Conservation (phyloP, 1,140 invertebrate species). For the Drosophila littoralis region DNA sequence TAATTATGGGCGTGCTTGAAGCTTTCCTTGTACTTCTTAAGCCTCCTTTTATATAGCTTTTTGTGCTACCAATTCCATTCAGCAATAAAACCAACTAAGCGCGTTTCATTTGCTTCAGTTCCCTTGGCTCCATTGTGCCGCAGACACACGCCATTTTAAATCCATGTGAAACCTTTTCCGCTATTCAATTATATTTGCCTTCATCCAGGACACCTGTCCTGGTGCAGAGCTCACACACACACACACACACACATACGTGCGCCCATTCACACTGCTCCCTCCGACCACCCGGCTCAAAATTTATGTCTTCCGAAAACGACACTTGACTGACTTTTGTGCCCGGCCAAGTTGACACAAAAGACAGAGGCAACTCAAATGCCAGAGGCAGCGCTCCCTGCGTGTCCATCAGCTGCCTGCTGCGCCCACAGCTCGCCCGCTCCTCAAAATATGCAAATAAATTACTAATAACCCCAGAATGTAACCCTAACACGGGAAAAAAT, state of each 20-base stretch:
- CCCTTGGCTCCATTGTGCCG: conserved; percentile 15
- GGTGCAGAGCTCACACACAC: neutral
- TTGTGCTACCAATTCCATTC: conserved; percentile 26
- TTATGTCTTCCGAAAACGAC: conserved; percentile 75
- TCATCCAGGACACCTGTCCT: conserved; percentile 45
- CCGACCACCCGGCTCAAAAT: conserved; percentile 64
- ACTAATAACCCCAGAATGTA: conserved; percentile 80
- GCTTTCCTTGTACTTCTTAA: conserved; percentile 5
- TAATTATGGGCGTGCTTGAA: conserved; percentile 3
- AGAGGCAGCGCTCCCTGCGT: conserved; percentile 39
- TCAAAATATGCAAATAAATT: conserved; percentile 81
- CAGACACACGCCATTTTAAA: conserved; percentile 31
- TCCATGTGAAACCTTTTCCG: conserved; percentile 49
- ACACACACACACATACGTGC: too few species aligned
- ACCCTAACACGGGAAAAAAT: conserved; percentile 73
- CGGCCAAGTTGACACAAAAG: conserved; percentile 54
- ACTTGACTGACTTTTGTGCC: conserved; percentile 74
- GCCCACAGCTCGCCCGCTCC: conserved; percentile 37
- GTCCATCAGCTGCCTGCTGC: conserved; percentile 58
- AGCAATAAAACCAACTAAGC: conserved; percentile 33
- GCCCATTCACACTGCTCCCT: neutral
- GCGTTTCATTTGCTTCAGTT: conserved; percentile 32
- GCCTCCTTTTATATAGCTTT: conserved; percentile 22
- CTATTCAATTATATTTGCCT: conserved; percentile 53
- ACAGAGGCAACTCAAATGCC: conserved; percentile 43